A percentile compares a stretch with the other conserved stretches of the same genome.
These are phyloP conservation scores for Nyctibius bracteatus DNA, from an alignment of 2,113 vertebrate genomes.

Conservation along the genomic window DNA sequence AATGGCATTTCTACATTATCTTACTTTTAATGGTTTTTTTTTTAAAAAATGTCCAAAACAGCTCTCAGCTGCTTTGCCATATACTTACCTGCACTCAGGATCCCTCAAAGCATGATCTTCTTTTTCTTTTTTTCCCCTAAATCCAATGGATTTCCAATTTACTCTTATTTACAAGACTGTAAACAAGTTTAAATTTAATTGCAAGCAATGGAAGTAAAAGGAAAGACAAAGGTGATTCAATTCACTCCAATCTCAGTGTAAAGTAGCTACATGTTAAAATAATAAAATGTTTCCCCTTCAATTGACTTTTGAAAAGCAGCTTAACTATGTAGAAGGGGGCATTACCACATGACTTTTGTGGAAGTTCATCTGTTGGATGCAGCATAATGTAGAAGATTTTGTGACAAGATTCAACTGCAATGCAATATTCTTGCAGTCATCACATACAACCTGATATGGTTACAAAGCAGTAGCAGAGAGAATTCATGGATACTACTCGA, in stretches of 20 bases:
- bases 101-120: not conserved
- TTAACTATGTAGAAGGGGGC: not conserved
- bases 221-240: not conserved
- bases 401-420: not conserved
- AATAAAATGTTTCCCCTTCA: not conserved
- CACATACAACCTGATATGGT: fast-evolving
- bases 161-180: not conserved
- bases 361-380: not conserved
- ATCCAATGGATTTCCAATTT: not conserved
- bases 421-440: not conserved
- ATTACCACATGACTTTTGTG: not conserved
- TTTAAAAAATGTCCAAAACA: not conserved
- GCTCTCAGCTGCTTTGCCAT: not conserved
- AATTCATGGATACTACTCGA: not conserved
- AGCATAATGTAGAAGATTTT: not conserved
- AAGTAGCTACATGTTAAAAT: not conserved
- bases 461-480: not conserved
- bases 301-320: not conserved
- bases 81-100: not conserved
- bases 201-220: not conserved
- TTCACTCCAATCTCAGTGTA: fast-evolving
- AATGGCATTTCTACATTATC: not conserved
- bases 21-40: not conserved
- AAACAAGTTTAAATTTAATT: not conserved
- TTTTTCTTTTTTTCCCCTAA: not conserved